Base-by-base conservation (phyloP, 2,797 vertebrate species). In the Poecilia picta region DNA sequence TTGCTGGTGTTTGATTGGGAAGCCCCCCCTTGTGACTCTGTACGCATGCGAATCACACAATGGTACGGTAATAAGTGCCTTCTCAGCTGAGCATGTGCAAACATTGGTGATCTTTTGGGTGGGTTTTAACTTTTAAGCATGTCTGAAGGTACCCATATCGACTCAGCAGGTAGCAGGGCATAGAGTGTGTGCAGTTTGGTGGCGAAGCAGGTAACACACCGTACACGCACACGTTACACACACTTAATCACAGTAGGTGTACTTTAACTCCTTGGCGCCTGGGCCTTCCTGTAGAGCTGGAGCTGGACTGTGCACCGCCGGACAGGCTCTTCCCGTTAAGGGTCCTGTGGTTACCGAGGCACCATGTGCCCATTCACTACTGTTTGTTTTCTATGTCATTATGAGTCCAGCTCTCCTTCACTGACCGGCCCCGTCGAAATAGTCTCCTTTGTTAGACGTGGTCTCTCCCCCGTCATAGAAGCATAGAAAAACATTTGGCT, bases 361-460 rank as follows among this genome's bases (percentile, higher is more conserved):
- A 96, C 94, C 95, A 95, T 95, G 94, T 92, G 91, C 86, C 93
- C 94, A 95, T 95, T 96, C 94, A 95, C 84, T 79, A 90, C 88
- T 94, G 94, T 96, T 96, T 96, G 94, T 96, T 96, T 96, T 95
- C 91, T 85, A 94, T 94, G 94, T 95, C 94, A 95, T 96, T 96
- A 96, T 93, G 87, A 93, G 93, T 92, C 93, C 93, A 91, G 90
- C 92, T 64, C 93, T 89, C 92, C 91, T 93, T 81, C 87, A 41
- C 92, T 91, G 91, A 94, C 92, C 90, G 81, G 91, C 90, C 87
- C 88, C 89, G 91, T 93, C 87, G 85, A 93, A 94, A 93, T 92
- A 91, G 91, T 94, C 90, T 75, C 88, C 93, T 94, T 95, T 95
- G 94, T 95, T 91, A 85, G 89, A 72, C 79, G 28, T 79, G 64